Conservation (phyloP, 2,888 invertebrate genomes). For the Molanna angustata region DNA sequence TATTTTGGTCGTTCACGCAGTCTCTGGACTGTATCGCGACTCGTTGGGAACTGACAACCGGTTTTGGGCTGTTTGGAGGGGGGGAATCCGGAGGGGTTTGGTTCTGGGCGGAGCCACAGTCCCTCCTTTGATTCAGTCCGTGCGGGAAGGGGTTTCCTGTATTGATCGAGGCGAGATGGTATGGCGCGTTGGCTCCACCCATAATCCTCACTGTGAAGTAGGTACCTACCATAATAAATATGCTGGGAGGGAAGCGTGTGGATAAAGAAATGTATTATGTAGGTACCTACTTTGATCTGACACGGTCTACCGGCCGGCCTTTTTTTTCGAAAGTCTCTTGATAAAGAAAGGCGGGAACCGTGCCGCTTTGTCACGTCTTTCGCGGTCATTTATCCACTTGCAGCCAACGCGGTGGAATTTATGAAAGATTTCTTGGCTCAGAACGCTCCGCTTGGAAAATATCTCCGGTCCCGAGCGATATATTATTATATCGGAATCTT, state of each 20-base stretch:
- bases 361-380: too few relatives aligned
- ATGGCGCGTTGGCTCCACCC: constrained; percentile 11
- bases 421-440: background rate
- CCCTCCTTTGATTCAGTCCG: constrained; percentile 7
- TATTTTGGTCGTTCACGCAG: constrained; percentile 11
- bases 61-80: constrained; percentile 18
- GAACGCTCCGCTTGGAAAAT: background rate
- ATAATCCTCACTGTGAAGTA: constrained; percentile 7
- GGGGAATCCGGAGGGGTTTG: constrained; percentile 7
- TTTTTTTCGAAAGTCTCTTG: background rate
- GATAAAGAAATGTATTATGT: too few relatives aligned
- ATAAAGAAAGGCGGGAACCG: too few relatives aligned
- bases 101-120: constrained; percentile 9
- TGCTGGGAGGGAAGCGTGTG: too few relatives aligned
- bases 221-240: background rate
- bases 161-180: constrained; percentile 11
- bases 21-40: constrained; percentile 18
- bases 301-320: background rate
- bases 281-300: too few relatives aligned
- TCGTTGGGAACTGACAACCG: constrained; percentile 26
- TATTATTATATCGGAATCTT: too few relatives aligned
- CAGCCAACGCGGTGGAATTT: too few relatives aligned
- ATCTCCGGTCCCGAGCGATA: too few relatives aligned
- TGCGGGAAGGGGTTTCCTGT: constrained; percentile 8
- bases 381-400: background rate